Base-by-base conservation (phyloP, 1,140 invertebrate genomes). In the Thereuonema tuberculata region DNA sequence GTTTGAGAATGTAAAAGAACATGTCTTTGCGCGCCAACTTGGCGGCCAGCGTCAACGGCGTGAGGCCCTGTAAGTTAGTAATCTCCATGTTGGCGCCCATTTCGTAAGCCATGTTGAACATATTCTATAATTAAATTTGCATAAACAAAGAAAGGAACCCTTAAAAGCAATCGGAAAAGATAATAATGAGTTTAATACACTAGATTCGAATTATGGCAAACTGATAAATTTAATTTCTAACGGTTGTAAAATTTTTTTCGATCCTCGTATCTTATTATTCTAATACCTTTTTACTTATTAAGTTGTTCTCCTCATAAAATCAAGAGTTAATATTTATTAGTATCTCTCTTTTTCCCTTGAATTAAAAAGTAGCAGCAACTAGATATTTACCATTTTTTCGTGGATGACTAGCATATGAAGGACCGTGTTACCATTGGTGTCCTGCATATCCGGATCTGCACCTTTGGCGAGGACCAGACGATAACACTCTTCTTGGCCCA, bases 401-500 rank as follows among this genome's bases (percentile, higher is more conserved):
- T 96, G 92, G 68, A 99, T 98, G 46, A 98, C 91, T 14, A 97
- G 76, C 85, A 99, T 90, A 69, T 99, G 96, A 2, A 98, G 74
- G 1, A 93, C 89, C 0, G 93, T 98, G 68, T 99, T 99, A 54
- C 96, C 96, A 73, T 98, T 98, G 0, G 89, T 92, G 69, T 99
- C 96, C 74, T 96, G 91, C 24, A 84, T 83, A 72, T 98, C 84
- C 0, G 93, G 91, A 77, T 98, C 84, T 0, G 93, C 94, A n/a
- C 90, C 91, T 73, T 89, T 85, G 0, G 93, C 90, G 43, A 97
- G 71, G 58, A 98, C 88, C 63, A 99, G 77, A 9, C 95, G 80
- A 66, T 95, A 97, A 71, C 93, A 96, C 72, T 99, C 95, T 71
- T 97, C 93, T 75, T 98, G 95, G 1, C 89, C 89, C 0, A 98